phyloP scores from a whole-genome alignment of 2,888 invertebrate genomes.

The Alentia gelatinosa region DNA sequence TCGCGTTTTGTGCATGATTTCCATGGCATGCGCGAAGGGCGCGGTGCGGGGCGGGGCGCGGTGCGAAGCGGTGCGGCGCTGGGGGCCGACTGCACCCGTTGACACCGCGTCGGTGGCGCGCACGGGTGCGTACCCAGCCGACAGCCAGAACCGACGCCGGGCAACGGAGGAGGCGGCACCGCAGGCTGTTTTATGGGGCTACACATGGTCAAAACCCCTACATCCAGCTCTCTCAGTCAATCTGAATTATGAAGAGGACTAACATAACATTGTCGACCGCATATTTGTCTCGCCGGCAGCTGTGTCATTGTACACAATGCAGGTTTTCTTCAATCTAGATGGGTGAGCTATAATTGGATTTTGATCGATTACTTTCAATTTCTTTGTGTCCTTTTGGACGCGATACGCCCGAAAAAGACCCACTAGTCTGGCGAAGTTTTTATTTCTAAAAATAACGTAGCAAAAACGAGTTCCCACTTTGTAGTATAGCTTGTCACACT shows the following conservation, averaged over 20 bases:
- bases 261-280: no score
- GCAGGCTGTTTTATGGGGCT: neutral
- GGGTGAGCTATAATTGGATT: no score
- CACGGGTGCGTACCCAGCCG: neutral
- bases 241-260: neutral
- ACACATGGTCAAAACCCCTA: neutral
- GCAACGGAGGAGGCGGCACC: neutral
- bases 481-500: no score
- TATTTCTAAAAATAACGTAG: no score
- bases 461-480: no score
- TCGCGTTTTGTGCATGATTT: slow-evolving; percentile 36
- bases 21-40: neutral
- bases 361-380: no score
- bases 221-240: neutral
- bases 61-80: neutral
- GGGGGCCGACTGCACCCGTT: slow-evolving; percentile 10
- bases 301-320: no score
- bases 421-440: no score
- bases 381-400: no score
- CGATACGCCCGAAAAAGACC: no score
- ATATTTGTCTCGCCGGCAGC: no score
- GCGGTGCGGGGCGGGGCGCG: neutral
- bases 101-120: neutral
- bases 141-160: neutral
- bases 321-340: no score